Conservation (phyloP, 2,797 vertebrate species). For the Rhabdophis nuchalis region DNA sequence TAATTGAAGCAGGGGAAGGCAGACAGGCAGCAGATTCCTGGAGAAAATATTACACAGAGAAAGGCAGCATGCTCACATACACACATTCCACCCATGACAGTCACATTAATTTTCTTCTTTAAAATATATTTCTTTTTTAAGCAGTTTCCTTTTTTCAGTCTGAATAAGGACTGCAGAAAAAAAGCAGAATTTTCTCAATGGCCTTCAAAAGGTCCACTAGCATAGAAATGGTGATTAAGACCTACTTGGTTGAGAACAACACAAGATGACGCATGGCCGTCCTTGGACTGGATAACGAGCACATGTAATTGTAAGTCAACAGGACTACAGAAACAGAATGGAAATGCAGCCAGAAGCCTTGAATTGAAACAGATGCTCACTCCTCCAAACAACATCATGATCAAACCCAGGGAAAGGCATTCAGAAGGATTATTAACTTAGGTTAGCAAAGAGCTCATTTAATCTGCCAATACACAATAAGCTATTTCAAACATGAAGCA, state of each 20-base stretch:
- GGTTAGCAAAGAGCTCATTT: neutral
- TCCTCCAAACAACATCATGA: neutral
- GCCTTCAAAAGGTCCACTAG: neutral
- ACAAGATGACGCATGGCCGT: neutral
- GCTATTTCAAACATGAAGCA: neutral
- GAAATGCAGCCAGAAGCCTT: neutral
- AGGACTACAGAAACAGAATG: neutral
- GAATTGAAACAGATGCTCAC: neutral
- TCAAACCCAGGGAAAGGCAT: neutral
- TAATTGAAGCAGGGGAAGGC: neutral
- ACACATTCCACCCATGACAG: neutral
- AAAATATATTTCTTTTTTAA: neutral
- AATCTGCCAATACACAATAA: neutral
- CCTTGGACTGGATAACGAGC: neutral
- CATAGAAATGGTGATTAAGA: neutral
- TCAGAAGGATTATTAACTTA: neutral
- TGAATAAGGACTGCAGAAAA: neutral
- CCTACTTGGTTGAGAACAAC: neutral
- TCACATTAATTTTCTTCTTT: neutral
- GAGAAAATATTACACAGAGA: neutral
- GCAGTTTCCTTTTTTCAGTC: neutral
- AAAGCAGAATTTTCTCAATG: neutral
- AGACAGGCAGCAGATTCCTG: neutral
- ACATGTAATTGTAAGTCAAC: neutral
- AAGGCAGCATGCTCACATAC: neutral